A percentile compares a stretch with the other conserved stretches of the same genome.
Conservation (phyloP, 2,113 vertebrate species). For the Seriola rivoliana region DNA sequence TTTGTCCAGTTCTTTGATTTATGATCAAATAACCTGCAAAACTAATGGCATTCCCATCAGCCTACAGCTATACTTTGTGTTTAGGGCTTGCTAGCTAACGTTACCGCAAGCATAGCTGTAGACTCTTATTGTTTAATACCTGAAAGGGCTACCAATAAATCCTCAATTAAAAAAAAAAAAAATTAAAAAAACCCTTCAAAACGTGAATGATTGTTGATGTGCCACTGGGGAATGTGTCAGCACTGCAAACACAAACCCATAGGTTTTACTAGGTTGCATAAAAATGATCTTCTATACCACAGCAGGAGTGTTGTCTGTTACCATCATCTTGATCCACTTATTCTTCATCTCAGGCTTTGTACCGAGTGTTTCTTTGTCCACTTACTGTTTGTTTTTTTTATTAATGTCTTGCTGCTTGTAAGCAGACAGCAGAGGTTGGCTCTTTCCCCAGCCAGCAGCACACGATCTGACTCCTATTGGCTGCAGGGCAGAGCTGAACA, state of each 20-base stretch:
- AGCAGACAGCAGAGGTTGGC: conserved; percentile 11
- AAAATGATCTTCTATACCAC: background rate
- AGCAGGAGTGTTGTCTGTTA: background rate
- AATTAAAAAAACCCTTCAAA: no score
- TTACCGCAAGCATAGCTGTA: background rate
- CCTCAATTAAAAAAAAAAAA: background rate
- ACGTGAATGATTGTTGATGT: background rate
- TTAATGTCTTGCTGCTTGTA: conserved; percentile 4
- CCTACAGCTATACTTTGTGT: conserved; percentile 1
- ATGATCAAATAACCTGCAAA: background rate
- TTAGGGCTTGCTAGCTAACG: background rate
- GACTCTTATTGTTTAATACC: background rate
- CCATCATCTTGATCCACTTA: background rate
- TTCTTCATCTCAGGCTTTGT: background rate
- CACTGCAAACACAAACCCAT: background rate
- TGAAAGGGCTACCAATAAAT: background rate
- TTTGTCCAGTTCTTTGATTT: background rate
- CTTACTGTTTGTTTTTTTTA: background rate
- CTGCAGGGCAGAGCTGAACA: conserved; percentile 11
- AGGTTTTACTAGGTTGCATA: background rate
- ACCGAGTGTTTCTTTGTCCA: background rate
- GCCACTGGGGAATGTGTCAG: background rate
- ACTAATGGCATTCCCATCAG: background rate
- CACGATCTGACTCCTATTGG: background rate
- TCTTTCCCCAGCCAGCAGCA: background rate